Percentiles rank a stretch among this genome's conserved stretches.
Evolutionary conservation across 2,113 vertebrate species (phyloP).

Genomic region (Glaucomys volans): DNA sequence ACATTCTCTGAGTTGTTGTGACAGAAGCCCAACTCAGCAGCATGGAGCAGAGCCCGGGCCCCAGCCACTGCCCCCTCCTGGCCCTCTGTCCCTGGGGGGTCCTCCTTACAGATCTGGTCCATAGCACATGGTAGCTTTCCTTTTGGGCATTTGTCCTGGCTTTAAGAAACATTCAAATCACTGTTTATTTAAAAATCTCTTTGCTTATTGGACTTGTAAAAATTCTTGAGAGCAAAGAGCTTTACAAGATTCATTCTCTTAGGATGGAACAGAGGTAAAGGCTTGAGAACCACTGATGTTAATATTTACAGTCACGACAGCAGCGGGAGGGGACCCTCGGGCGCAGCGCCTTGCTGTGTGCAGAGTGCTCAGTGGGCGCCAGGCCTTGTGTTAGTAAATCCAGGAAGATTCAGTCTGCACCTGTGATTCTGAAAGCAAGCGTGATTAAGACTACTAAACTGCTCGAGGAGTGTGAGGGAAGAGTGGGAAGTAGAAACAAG

Average conservation of each 20-base stretch:
- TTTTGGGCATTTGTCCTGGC: background rate
- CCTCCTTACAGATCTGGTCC: rapidly evolving
- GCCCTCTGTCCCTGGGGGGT: background rate
- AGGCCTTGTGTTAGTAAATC: background rate
- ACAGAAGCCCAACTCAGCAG: rapidly evolving
- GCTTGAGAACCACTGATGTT: background rate
- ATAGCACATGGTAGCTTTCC: rapidly evolving
- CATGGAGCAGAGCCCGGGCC: rapidly evolving
- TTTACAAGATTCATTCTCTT: background rate
- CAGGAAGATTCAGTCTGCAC: background rate
- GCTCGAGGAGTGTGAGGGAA: background rate
- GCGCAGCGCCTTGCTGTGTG: too few relatives aligned
- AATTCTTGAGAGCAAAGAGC: background rate
- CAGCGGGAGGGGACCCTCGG: too few relatives aligned
- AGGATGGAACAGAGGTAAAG: background rate
- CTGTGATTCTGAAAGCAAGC: background rate
- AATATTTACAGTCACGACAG: rapidly evolving
- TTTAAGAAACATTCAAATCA: background rate
- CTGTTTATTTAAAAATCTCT: background rate
- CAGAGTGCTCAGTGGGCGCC: too few relatives aligned
- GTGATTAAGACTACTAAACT: background rate
- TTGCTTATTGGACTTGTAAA: background rate
- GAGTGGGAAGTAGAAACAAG: background rate
- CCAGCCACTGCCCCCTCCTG: too few relatives aligned
- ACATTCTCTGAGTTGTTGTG: rapidly evolving